Base-by-base conservation (phyloP, 2,888 invertebrate genomes). In the Xanthia icteritia region DNA sequence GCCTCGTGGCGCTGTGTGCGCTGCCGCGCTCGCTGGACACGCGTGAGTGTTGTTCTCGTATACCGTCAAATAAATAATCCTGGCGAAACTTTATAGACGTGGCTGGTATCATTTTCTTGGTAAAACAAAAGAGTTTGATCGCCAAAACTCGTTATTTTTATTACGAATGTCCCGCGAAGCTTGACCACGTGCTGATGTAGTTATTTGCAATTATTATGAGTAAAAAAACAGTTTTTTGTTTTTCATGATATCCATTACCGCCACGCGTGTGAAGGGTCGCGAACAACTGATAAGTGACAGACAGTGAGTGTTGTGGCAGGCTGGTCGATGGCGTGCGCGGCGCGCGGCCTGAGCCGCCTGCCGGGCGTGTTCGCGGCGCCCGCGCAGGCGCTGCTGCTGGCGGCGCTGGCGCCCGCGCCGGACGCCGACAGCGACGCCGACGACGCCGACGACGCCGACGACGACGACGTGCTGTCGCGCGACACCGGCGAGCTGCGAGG, bases 361-460 rank as follows among this genome's bases (percentile, higher is more conserved):
- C 93, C 93, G 13, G 91, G 87, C 61, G 89, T 85, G 77, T 89
- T 94, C 82, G 89, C 89, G 76, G 90, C 91, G 82, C 94, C 93
- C 5, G 88, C 91, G 75, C 93, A 93, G 87, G 93, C 94, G 70
- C 86, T 93, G 77, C 85, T 94, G 70, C 88, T 94, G 51, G 91
- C 93, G 2, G 92, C 91, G 70, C 79, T 89, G 36, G 84, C 79
- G 65, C 76, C 75, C 27, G 36, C 1, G 9, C 42, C 54, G 0
- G 54, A 54, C 66, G 0, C 2, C 15, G 63, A 39, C 36, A 8
- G 15, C 36, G 27, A 39, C 31, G 31, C 31, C 63, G 27, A 39
- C 63, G 27, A 39, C 66, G 27, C 0, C 64, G 51, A 36, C 31
- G 13, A 4, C 36, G n/a, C 17, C 11, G 56, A n/a, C 0, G 65